Evolutionary conservation across 2,797 vertebrate genomes (phyloP), one percentile per base, ranked within the genome.

Genomic region (Danio albolineatus): DNA sequence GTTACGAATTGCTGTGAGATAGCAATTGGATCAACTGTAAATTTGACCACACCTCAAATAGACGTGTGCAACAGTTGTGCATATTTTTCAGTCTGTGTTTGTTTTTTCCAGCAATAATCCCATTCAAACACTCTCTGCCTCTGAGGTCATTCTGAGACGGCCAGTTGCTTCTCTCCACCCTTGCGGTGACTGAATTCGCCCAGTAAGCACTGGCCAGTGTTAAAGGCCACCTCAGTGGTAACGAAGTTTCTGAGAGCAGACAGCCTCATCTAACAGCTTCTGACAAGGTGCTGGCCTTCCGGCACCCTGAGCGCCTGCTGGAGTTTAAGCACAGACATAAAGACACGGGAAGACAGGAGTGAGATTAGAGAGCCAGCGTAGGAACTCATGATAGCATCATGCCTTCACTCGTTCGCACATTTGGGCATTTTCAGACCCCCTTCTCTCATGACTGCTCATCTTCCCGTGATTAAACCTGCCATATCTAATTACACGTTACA

Each of bases 251-350:
- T 88, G 79, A 84, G 61, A 88, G 86, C 87, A 88, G 88, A 87
- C 85, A 84, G 87, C 80, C 82, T 83, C 91, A 71, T 85, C 89
- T 89, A 92, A 91, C 85, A 39, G 84, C 67, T 85, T 85, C 80
- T 91, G 91, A 91, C 91, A 92, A 90, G 89, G 89, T 85, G 86
- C 81, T 87, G 87, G 76, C 87, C 87, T 90, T 89, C 86, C 80
- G 57, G 70, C 76, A 85, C 89, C 87, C 89, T 88, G 80, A 83
- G 88, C 84, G 81, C 78, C 69, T 76, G 80, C 86, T 87, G 82
- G 84, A 57, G 59, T 66, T 54, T 57, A 73, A 51, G 21, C 70
- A 38, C 54, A 64, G 43, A 82, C 66, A 69, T 67, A 60, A 5
- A 74, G 51, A 74, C 48, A 46, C 54, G 39, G 57, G 81, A 62